These are phyloP conservation scores for Thripadectes ignobilis DNA, from an alignment of 2,797 vertebrate species.

Conservation along the genomic window DNA sequence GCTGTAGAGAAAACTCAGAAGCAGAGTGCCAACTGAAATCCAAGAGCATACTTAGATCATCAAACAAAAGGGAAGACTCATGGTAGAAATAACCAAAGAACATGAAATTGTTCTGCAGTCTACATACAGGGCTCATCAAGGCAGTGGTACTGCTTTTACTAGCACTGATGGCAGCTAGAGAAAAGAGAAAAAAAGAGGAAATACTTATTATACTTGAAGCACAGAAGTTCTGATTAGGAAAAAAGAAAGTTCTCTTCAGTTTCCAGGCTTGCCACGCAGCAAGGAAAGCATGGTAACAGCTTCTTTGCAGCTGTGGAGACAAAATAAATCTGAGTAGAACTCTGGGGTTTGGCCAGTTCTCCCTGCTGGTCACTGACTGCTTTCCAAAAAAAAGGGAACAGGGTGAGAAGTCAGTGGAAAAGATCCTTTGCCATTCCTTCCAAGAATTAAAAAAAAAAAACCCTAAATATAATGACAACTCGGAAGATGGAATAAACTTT, in stretches of 20 bases:
- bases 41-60: neutral
- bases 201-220: neutral
- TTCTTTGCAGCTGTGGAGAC: constrained; percentile 42
- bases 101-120: neutral
- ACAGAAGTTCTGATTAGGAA: neutral
- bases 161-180: neutral
- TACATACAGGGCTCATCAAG: neutral
- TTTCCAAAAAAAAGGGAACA: neutral
- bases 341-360: constrained; percentile 31
- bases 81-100: neutral
- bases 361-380: neutral
- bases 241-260: neutral
- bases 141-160: neutral
- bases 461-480: neutral
- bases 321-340: constrained; percentile 31
- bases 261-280: constrained; percentile 18
- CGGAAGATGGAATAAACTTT: neutral
- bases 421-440: neutral
- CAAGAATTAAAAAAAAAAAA: neutral
- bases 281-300: constrained; percentile 15
- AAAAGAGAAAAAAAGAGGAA: neutral
- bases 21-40: neutral
- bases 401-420: constrained; percentile 24
- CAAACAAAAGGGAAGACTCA: neutral
- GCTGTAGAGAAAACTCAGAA: neutral